Conservation (phyloP, 2,888 invertebrate genomes). For the Epirrhoe alternata region DNA sequence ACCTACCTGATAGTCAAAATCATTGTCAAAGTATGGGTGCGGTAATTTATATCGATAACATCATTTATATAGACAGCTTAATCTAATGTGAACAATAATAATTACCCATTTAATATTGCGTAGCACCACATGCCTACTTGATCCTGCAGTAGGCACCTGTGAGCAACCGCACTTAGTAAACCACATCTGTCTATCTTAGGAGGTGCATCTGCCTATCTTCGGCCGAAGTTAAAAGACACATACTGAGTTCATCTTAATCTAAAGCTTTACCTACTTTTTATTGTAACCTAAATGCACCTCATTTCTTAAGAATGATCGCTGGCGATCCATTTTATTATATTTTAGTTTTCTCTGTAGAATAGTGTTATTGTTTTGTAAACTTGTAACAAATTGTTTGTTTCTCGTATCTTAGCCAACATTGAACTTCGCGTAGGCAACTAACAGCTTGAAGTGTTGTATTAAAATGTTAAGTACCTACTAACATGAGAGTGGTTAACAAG, state of each 20-base stretch:
- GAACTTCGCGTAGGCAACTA: slow-evolving; percentile 77
- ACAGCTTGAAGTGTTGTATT: slow-evolving; percentile 78
- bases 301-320: slow-evolving; percentile 79
- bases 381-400: slow-evolving; percentile 67
- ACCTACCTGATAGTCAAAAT: slow-evolving; percentile 25
- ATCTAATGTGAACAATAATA: slow-evolving; percentile 11
- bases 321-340: slow-evolving; percentile 68
- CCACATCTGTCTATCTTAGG: slow-evolving; percentile 17
- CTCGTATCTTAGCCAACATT: slow-evolving; percentile 64
- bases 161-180: slow-evolving; percentile 22
- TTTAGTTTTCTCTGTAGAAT: slow-evolving; percentile 79
- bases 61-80: slow-evolving; percentile 7
- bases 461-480: slow-evolving; percentile 71
- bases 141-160: not conserved
- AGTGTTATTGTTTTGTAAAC: slow-evolving; percentile 69
- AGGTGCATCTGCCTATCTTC: slow-evolving; percentile 42
- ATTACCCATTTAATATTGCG: slow-evolving; percentile 9
- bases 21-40: slow-evolving; percentile 37
- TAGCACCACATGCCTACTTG: not conserved
- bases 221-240: slow-evolving; percentile 61
- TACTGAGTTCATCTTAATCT: slow-evolving; percentile 62
- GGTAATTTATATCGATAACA: slow-evolving; percentile 22
- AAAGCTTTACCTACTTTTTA: slow-evolving; percentile 76
- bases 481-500: slow-evolving; percentile 79
- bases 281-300: slow-evolving; percentile 78